Percentiles rank a stretch among this genome's conserved stretches.
These are phyloP conservation scores for Marisa cornuarietis DNA, from an alignment of 1,140 invertebrate genomes.

Conservation along the genomic window DNA sequence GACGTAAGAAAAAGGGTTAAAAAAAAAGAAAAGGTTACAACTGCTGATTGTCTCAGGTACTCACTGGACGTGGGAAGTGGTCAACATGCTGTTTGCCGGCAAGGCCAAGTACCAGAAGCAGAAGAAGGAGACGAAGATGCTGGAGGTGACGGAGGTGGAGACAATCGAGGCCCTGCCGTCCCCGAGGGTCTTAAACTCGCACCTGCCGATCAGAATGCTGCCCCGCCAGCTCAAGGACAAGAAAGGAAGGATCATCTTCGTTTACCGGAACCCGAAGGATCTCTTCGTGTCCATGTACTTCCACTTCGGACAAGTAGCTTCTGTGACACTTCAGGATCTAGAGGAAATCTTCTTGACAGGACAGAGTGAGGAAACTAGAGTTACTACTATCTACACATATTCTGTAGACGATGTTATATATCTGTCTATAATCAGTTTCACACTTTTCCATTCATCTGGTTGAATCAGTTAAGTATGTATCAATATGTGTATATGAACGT, in stretches of 20 bases:
- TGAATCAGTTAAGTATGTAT: background rate
- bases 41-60: slow-evolving; percentile 21
- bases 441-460: background rate
- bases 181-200: slow-evolving; percentile 37
- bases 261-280: slow-evolving; percentile 43
- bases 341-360: background rate
- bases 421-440: too few relatives aligned
- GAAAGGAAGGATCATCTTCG: slow-evolving; percentile 28
- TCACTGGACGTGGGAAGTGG: slow-evolving; percentile 38
- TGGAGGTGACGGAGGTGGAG: slow-evolving; percentile 22
- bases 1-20: too few relatives aligned
- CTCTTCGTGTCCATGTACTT: slow-evolving; percentile 34
- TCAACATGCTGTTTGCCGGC: slow-evolving; percentile 27
- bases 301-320: slow-evolving; percentile 3
- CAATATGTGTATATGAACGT: too few relatives aligned
- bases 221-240: slow-evolving; percentile 31
- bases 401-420: too few relatives aligned
- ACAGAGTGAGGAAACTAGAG: background rate
- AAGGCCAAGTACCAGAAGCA: slow-evolving; percentile 15
- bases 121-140: slow-evolving; percentile 20
- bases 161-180: slow-evolving; percentile 21
- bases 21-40: too few relatives aligned
- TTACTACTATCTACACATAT: background rate
- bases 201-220: slow-evolving; percentile 27
- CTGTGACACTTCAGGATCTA: background rate